A percentile compares a stretch with the other conserved stretches of the same genome.
phyloP scores from a whole-genome alignment of 2,888 invertebrate species.

The Cosmopolites sordidus region DNA sequence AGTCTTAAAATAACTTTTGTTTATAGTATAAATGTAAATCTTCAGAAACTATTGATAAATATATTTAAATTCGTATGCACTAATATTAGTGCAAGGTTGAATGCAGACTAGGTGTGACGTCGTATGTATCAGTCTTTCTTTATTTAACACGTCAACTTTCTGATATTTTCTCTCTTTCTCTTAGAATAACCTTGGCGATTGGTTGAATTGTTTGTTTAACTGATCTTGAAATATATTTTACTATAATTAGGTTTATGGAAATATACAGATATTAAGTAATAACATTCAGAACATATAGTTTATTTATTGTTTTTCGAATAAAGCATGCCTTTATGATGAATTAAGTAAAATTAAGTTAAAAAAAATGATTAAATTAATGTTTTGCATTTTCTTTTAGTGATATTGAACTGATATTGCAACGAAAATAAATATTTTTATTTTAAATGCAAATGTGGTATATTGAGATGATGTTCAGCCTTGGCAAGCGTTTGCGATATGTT shows the following conservation, averaged over 20 bases:
- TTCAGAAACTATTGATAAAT: neutral
- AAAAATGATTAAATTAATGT: too few relatives aligned
- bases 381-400: too few relatives aligned
- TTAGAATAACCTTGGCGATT: slow-evolving; percentile 1
- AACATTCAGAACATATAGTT: too few relatives aligned
- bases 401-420: too few relatives aligned
- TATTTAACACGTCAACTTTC: slow-evolving; percentile 24
- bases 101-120: slow-evolving; percentile 32
- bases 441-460: too few relatives aligned
- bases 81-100: slow-evolving; percentile 49
- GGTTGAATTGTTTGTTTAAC: slow-evolving; percentile 3
- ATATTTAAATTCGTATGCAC: slow-evolving; percentile 32
- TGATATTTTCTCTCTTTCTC: slow-evolving; percentile 14
- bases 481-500: too few relatives aligned
- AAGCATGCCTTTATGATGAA: too few relatives aligned
- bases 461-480: too few relatives aligned
- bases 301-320: too few relatives aligned
- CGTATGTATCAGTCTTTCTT: slow-evolving; percentile 29
- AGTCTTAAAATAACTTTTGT: too few relatives aligned
- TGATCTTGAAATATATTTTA: slow-evolving; percentile 37
- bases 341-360: too few relatives aligned
- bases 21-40: neutral
- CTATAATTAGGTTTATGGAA: slow-evolving; percentile 18
- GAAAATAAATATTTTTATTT: too few relatives aligned
- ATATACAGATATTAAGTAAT: neutral